Evolutionary conservation across 2,113 vertebrate genomes (phyloP), one percentile per base, ranked within the genome.

Genomic region (Rhinopithecus roxellana): DNA sequence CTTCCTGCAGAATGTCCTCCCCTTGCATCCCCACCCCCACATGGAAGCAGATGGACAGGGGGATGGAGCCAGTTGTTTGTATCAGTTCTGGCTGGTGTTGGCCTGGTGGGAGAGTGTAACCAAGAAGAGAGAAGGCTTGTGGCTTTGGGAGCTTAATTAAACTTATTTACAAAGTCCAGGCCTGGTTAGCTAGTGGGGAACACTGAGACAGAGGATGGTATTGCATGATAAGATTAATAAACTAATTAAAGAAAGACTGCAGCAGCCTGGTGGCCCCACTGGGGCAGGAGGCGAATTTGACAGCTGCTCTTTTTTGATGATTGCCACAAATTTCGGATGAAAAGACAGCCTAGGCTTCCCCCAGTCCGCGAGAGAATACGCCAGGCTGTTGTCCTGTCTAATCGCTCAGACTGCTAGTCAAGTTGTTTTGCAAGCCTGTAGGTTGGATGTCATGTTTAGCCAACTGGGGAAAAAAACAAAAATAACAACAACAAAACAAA

Each of bases 271-370:
- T 57, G 93, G 90, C 67, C 83, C 95, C 94, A 12, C 0, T 35
- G 95, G 90, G 78, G 48, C 80, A 70, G 67, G 59, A 92, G 94
- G 67, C 2, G 0, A 90, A 61, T 72, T 90, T 97, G 95, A 96
- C 97, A 96, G 97, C 91, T 96, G 96, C 89, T 97, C 52, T 89
- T 90, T 98, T 79, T 88, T 97, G 96, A 85, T 78, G 94, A 97
- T 93, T 91, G 93, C 70, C 95, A 92, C 80, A 43, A 5, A 78
- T 79, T 61, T 88, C 52, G 79, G 94, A 90, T 90, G 90, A 95
- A 74, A 89, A 93, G 95, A 82, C 90, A 96, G 80, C 72, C 72
- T 35, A 50, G 90, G 70, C 27, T 82, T 55, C 77, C 67, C 78
- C n/a, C 22, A 7, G 69, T 92, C 72, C 32, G 2, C 5, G 57